phyloP scores from a whole-genome alignment of 92 coral and sea anemone genomes.

The Palythoa heliodiscus region DNA sequence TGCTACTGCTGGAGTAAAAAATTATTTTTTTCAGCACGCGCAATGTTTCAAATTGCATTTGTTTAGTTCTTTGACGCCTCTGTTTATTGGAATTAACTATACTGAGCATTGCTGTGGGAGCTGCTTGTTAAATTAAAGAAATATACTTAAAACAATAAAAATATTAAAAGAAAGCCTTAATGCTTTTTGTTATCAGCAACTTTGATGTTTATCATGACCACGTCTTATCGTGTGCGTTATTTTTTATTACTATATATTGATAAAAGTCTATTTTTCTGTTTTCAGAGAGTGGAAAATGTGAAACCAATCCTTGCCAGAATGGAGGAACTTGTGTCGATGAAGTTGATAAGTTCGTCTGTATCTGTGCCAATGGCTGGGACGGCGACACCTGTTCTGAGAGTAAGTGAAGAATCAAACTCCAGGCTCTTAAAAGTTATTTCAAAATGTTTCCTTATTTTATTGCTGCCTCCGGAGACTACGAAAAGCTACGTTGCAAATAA shows the following conservation, averaged over 20 bases:
- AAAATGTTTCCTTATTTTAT: background rate
- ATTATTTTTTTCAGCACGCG: too few relatives aligned
- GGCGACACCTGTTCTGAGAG: constrained; percentile 83
- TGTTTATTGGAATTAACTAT: too few relatives aligned
- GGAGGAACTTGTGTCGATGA: constrained; percentile 76
- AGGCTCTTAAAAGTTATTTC: background rate
- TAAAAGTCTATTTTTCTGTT: background rate
- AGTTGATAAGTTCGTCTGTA: constrained; percentile 65
- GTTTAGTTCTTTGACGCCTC: too few relatives aligned
- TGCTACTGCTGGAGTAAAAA: too few relatives aligned
- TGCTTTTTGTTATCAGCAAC: background rate
- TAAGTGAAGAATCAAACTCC: constrained; percentile 45
- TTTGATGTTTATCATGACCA: background rate
- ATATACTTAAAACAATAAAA: too few relatives aligned
- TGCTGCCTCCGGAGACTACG: background rate
- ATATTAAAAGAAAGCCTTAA: too few relatives aligned
- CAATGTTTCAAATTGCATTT: too few relatives aligned
- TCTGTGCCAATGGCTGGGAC: constrained; percentile 84
- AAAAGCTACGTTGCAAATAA: background rate
- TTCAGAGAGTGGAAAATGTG: constrained; percentile 79
- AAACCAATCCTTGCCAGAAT: constrained; percentile 81
- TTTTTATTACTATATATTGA: background rate
- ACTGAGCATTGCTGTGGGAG: too few relatives aligned
- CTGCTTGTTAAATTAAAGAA: too few relatives aligned
- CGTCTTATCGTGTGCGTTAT: background rate